Evolutionary conservation across 37 sponge, comb jelly and placozoan species (phyloP).

Genomic region (Beroe ovata): DNA sequence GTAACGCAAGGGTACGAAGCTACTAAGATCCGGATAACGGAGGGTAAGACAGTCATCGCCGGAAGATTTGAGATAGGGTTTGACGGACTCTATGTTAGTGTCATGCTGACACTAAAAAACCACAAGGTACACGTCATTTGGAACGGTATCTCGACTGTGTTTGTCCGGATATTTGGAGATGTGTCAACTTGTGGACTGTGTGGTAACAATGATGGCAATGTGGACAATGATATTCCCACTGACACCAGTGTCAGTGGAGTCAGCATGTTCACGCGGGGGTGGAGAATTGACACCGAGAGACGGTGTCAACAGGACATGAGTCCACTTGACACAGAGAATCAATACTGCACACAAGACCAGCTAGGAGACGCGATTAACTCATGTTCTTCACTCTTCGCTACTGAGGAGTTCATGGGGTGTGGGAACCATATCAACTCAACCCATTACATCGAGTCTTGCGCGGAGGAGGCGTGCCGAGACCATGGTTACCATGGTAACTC

Average conservation of each 20-base stretch:
- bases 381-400: neutral
- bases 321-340: neutral
- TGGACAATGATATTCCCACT: neutral
- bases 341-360: neutral
- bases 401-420: neutral
- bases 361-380: neutral
- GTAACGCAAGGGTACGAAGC: neutral
- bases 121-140: neutral
- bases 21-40: neutral
- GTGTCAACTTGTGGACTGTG: slow-evolving; percentile 7
- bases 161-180: neutral
- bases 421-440: neutral
- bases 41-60: neutral
- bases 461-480: neutral
- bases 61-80: neutral
- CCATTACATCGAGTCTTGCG: neutral
- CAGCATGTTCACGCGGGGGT: neutral
- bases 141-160: slow-evolving; percentile 16
- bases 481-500: neutral
- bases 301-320: neutral
- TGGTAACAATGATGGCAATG: neutral
- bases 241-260: neutral
- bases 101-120: neutral
- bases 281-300: neutral
- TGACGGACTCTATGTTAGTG: slow-evolving; percentile 23